Evolutionary conservation across 2,888 invertebrate species (phyloP).

Genomic region (Thereva nobilitata): DNA sequence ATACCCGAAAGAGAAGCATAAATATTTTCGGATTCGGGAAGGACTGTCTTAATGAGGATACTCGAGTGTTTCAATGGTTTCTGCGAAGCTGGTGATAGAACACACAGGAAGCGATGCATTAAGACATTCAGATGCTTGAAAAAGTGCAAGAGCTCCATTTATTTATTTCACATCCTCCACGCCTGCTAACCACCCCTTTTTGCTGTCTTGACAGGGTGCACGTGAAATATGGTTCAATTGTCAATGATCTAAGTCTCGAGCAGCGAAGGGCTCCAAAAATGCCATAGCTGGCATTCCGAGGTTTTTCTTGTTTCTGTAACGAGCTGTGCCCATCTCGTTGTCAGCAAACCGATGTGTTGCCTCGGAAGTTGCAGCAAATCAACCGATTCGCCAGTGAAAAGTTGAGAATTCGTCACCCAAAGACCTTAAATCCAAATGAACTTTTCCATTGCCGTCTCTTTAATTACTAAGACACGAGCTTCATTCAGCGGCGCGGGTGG

Average conservation of each 20-base stretch:
- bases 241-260: no score
- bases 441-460: slow-evolving; percentile 22
- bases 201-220: no score
- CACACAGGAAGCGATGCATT: neutral
- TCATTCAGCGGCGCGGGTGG: slow-evolving; percentile 11
- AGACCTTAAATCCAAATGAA: slow-evolving; percentile 28
- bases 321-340: no score
- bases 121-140: neutral
- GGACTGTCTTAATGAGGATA: slow-evolving; percentile 32
- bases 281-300: no score
- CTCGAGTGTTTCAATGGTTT: slow-evolving; percentile 23
- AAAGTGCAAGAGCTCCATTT: no score
- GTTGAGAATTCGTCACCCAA: slow-evolving; percentile 24
- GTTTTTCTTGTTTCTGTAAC: no score
- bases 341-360: neutral
- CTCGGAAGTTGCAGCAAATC: slow-evolving; percentile 12
- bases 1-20: slow-evolving; percentile 33
- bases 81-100: slow-evolving; percentile 9
- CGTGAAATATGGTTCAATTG: no score
- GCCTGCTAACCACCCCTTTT: no score
- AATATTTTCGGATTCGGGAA: slow-evolving; percentile 31
- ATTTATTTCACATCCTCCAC: no score
- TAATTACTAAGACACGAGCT: slow-evolving; percentile 27
- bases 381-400: slow-evolving; percentile 10
- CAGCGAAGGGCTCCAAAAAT: no score